Evolutionary conservation across 1,140 invertebrate species (phyloP).

Genomic region (Brachionus koreanus): DNA sequence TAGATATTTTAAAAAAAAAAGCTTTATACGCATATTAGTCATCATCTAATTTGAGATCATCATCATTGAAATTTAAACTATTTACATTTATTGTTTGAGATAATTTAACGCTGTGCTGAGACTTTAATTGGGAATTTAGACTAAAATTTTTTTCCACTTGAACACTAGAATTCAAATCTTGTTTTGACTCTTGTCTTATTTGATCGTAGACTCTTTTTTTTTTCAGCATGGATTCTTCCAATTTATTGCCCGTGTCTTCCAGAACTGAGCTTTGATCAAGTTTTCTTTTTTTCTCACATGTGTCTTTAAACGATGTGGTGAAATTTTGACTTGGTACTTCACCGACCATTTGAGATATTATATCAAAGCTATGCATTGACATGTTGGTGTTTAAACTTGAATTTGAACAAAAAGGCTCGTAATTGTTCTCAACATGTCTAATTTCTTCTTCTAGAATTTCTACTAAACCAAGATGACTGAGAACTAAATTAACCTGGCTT

Average conservation of each 20-base stretch:
- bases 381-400: neutral
- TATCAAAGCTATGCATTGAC: slow-evolving; percentile 22
- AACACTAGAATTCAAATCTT: neutral
- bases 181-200: neutral
- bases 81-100: neutral
- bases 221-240: neutral
- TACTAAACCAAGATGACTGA: neutral
- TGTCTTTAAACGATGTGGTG: neutral
- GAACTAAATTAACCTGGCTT: slow-evolving; percentile 5
- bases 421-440: neutral
- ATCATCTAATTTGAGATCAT: slow-evolving; percentile 10
- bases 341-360: slow-evolving; percentile 28
- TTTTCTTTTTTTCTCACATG: neutral
- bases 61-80: slow-evolving; percentile 31
- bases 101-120: neutral
- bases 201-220: neutral
- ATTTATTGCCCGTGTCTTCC: neutral
- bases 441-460: slow-evolving; percentile 11
- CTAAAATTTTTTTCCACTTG: neutral
- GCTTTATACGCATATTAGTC: no score
- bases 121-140: neutral
- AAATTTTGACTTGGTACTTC: neutral
- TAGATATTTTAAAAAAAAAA: neutral
- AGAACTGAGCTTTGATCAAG: neutral
- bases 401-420: slow-evolving; percentile 6